These are phyloP conservation scores for Podiceps cristatus DNA, from an alignment of 2,113 vertebrate genomes.

Conservation along the genomic window DNA sequence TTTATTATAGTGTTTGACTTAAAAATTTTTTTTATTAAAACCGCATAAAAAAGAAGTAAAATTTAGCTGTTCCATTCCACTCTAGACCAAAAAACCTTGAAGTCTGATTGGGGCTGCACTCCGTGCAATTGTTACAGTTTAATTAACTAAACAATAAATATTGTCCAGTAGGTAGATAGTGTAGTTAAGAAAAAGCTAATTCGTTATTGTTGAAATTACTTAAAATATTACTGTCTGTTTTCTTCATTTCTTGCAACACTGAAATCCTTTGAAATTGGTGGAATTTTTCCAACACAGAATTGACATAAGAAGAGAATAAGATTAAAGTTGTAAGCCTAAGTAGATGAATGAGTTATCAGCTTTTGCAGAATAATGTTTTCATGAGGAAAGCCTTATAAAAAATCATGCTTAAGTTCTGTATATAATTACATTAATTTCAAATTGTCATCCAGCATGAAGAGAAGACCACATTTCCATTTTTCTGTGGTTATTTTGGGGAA, in stretches of 20 bases:
- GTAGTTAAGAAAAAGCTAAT: not conserved
- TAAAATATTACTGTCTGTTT: not conserved
- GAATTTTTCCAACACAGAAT: conserved; percentile 5
- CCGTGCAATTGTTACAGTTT: not conserved
- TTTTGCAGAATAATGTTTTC: conserved; percentile 39
- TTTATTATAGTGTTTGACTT: not conserved
- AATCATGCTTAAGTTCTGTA: not conserved
- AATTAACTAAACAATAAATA: not conserved
- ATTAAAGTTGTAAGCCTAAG: conserved; percentile 28
- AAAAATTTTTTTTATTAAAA: not conserved
- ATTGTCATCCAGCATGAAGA: not conserved
- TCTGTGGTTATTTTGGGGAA: not conserved
- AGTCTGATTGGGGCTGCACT: not conserved
- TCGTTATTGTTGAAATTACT: not conserved
- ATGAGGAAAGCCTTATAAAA: conserved; percentile 37
- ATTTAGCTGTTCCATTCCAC: not conserved
- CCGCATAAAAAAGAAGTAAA: not conserved
- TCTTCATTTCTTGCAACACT: not conserved
- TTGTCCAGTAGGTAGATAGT: not conserved
- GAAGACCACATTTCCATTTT: conserved; percentile 21
- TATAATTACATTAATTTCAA: conserved; percentile 13
- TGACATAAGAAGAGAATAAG: not conserved
- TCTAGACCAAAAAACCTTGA: not conserved
- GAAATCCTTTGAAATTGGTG: not conserved
- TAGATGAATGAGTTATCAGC: conserved; percentile 40